A percentile compares a stretch with the other conserved stretches of the same genome.
Conservation (phyloP, 2,113 vertebrate species). For the Kryptolebias marmoratus region DNA sequence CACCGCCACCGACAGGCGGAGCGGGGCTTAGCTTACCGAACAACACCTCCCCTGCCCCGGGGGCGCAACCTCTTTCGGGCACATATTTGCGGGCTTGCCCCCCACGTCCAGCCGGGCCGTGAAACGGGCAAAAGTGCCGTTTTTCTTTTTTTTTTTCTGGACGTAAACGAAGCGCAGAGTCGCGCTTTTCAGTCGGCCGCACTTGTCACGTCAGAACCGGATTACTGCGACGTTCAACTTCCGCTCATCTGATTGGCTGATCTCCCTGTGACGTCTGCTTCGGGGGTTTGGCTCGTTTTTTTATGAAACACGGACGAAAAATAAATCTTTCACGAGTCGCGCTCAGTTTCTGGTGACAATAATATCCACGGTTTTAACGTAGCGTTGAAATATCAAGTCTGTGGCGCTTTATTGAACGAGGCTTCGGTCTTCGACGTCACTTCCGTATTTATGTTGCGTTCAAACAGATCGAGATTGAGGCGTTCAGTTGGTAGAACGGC, state of each 20-base stretch:
- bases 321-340: not conserved
- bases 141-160: not conserved
- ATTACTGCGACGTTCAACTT: constrained; percentile 73
- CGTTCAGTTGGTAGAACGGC: not conserved
- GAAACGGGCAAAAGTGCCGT: not conserved
- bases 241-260: constrained; percentile 71
- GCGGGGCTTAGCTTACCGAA: constrained; percentile 32
- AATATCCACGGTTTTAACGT: not conserved
- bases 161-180: constrained; percentile 2
- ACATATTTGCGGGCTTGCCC: not conserved
- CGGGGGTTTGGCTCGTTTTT: not conserved
- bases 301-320: not conserved
- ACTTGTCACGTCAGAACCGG: constrained; percentile 76
- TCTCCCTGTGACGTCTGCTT: constrained; percentile 66
- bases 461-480: accelerated
- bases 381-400: not conserved
- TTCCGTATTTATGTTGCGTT: constrained; percentile 53
- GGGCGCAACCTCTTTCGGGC: not conserved
- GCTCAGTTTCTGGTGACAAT: not conserved
- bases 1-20: constrained; percentile 28
- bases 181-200: constrained; percentile 58
- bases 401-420: not conserved
- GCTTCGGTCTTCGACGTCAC: not conserved
- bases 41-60: constrained; percentile 3
- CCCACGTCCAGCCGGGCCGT: not conserved